Conservation (phyloP, 2,888 invertebrate genomes). For the Ophion obscuratus region DNA sequence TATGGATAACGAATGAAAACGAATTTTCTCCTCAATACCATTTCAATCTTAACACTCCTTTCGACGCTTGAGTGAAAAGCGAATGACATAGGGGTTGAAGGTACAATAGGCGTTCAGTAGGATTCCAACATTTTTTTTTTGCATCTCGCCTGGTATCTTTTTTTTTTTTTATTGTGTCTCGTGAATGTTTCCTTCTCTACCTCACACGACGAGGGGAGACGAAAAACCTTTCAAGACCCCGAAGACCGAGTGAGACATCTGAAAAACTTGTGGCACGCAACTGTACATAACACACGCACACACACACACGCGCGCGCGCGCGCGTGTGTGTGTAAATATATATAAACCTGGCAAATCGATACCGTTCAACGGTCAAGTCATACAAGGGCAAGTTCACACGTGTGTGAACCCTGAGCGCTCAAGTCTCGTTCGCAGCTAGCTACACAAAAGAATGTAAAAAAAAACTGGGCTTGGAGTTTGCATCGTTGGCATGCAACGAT, state of each 20-base stretch:
- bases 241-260: slow-evolving; percentile 29
- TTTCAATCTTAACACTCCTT: too few relatives aligned
- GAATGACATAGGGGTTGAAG: too few relatives aligned
- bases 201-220: not conserved
- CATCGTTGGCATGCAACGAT: too few relatives aligned
- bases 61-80: too few relatives aligned
- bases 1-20: too few relatives aligned
- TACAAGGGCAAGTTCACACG: slow-evolving; percentile 8
- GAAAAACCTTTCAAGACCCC: slow-evolving; percentile 10
- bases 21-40: too few relatives aligned
- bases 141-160: too few relatives aligned
- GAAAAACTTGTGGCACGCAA: slow-evolving; percentile 40
- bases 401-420: not conserved
- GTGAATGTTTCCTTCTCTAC: slow-evolving; percentile 7
- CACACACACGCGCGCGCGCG: not conserved
- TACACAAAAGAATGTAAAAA: not conserved
- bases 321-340: too few relatives aligned
- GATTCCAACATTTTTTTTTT: too few relatives aligned
- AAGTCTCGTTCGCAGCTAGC: not conserved
- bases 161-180: not conserved
- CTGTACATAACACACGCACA: not conserved
- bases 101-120: too few relatives aligned
- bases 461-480: not conserved
- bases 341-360: slow-evolving; percentile 31
- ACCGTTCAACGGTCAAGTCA: slow-evolving; percentile 30